Evolutionary conservation across 2,797 vertebrate species (phyloP), one percentile per base, ranked within the genome.

Genomic region (Discoglossus pictus): DNA sequence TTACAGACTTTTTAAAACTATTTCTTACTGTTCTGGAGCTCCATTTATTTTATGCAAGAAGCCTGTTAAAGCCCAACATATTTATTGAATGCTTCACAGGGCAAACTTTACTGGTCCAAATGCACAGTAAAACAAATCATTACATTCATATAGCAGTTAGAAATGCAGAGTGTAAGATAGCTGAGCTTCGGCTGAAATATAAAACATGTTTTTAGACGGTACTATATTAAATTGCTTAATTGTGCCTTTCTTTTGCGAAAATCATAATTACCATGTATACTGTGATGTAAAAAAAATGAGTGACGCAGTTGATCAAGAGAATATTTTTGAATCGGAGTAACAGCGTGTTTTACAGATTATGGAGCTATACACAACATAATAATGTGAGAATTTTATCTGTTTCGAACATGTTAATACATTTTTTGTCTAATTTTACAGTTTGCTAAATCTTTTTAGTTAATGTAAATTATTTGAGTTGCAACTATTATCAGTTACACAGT

Each of bases 161-260:
- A 65, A 24, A 51, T 78, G 48, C 62, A 62, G 61, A 75, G 46
- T 83, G 46, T 78, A 76, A 80, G 80, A 75, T 80, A 59, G 56
- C 60, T 80, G 53, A 20, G 62, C 77, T 75, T 1, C 75, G 53
- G 8, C 76, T 75, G 52, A 62, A 62, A 16, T 60, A 61, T 73
- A 2, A 72, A 62, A 76, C 76, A 20, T 51, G 25, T 51, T 25
- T 2, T 59, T 71, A 68, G 25, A 80, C 85, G 82, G 86, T 88
- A 89, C 85, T 88, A 76, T 86, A 84, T 85, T 76, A 84, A 77
- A 82, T 71, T 73, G 80, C 76, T 87, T 87, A 74, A 83, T 76
- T 85, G 88, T 91, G 89, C 89, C 90, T 91, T 90, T 89, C 65
- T 79, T 85, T 89, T 88, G 79, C 77, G 83, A 73, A 83, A 75